Evolutionary conservation across 2,113 vertebrate species (phyloP).

Genomic region (Tenrec ecaudatus): DNA sequence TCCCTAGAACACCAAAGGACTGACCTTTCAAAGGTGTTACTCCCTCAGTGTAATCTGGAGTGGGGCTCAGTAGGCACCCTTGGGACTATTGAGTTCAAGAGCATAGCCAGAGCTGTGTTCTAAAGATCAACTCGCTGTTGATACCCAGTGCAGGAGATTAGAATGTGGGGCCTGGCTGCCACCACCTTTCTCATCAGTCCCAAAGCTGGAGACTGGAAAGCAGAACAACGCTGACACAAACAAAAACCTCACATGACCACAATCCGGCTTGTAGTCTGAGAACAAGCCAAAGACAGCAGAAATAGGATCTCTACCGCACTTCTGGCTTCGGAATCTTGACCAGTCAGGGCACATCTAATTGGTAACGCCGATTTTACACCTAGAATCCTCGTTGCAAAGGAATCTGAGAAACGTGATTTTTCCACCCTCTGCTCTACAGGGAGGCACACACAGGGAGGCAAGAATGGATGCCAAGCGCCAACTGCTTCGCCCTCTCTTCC

Average conservation of each 20-base stretch:
- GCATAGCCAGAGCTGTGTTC: neutral
- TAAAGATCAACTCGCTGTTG: neutral
- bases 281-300: neutral
- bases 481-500: too few relatives aligned
- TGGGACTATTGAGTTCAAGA: neutral
- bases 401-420: neutral
- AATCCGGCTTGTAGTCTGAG: neutral
- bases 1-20: neutral
- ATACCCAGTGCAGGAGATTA: neutral
- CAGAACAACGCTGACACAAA: neutral
- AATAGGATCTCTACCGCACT: neutral
- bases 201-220: neutral
- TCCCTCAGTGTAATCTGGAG: neutral
- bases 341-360: neutral
- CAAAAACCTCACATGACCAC: neutral
- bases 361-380: neutral
- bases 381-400: conserved; percentile 5
- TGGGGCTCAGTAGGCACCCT: neutral
- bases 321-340: neutral
- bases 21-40: neutral
- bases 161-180: neutral
- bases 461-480: neutral
- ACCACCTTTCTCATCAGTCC: neutral
- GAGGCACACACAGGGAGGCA: neutral
- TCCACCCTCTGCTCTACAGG: neutral